A percentile compares a stretch with the other conserved stretches of the same genome.
These are phyloP conservation scores for Mandrillus leucophaeus DNA, from an alignment of 2,113 vertebrate genomes.

Conservation along the genomic window DNA sequence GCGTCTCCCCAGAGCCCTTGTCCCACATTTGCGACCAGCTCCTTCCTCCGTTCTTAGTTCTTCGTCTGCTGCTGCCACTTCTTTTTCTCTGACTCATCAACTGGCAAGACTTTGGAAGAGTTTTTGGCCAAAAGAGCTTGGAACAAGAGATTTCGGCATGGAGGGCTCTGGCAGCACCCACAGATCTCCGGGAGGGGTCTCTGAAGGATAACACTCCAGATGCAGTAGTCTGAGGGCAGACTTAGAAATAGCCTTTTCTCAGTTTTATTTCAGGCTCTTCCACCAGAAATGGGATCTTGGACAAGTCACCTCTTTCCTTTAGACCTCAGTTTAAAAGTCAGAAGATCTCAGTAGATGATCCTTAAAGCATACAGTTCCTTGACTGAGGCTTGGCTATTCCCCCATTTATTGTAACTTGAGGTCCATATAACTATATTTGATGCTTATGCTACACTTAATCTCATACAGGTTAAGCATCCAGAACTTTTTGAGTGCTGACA, in stretches of 20 bases:
- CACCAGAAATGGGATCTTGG: not conserved
- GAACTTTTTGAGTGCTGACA: not conserved
- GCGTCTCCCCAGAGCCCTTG: rapidly evolving
- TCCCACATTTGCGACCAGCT: not conserved
- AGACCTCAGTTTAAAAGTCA: not conserved
- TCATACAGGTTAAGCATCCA: not conserved
- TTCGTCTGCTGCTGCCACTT: not conserved
- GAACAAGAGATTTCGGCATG: not conserved
- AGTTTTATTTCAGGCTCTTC: not conserved
- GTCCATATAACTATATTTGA: not conserved
- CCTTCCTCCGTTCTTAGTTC: not conserved
- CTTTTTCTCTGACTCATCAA: not conserved
- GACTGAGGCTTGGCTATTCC: not conserved
- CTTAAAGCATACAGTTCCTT: not conserved
- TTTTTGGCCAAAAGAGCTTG: not conserved
- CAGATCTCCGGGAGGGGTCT: not conserved
- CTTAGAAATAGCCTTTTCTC: not conserved
- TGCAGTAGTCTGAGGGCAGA: not conserved
- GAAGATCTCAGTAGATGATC: not conserved
- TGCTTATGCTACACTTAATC: not conserved
- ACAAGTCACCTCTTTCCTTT: not conserved
- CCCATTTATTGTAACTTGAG: not conserved
- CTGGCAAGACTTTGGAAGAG: not conserved
- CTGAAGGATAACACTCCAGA: not conserved
- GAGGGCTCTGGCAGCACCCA: not conserved